Evolutionary conservation across 2,797 vertebrate genomes (phyloP).

Genomic region (Labroides dimidiatus): DNA sequence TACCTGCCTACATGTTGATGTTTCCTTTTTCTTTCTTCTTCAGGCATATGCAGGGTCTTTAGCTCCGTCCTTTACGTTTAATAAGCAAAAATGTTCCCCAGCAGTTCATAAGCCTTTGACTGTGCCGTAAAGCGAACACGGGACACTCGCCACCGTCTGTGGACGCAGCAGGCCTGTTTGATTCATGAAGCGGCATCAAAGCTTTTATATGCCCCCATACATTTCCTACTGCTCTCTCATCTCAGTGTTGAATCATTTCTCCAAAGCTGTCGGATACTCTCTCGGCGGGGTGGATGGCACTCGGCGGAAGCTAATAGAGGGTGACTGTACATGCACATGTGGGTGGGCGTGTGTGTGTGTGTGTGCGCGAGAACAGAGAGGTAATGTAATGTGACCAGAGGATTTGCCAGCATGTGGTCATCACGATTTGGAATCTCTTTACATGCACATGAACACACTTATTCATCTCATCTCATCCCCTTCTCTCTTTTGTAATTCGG

Average conservation of each 20-base stretch:
- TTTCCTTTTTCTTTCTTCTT: neutral
- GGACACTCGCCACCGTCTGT: conserved; percentile 44
- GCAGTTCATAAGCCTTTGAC: conserved; percentile 17
- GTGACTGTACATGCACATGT: conserved; percentile 51
- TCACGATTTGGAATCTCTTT: conserved; percentile 50
- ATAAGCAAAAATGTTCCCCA: conserved; percentile 28
- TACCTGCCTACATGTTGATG: neutral
- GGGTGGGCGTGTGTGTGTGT: conserved; percentile 15
- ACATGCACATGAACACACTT: conserved; percentile 6
- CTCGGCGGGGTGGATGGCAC: conserved; percentile 59
- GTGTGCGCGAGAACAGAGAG: conserved; percentile 26
- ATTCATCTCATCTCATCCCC: conserved; percentile 20
- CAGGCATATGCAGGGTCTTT: neutral
- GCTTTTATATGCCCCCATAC: conserved; percentile 46
- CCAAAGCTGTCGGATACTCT: conserved; percentile 51
- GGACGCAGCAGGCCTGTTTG: conserved; percentile 59
- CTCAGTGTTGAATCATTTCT: conserved; percentile 49
- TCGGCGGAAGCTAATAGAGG: conserved; percentile 68
- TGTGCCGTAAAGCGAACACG: conserved; percentile 28
- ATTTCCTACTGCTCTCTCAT: conserved; percentile 60
- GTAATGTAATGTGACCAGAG: conserved; percentile 63
- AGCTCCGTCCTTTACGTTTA: conserved; percentile 23
- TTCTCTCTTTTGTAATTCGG: conserved; percentile 40
- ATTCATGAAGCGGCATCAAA: conserved; percentile 66
- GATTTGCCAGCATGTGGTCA: conserved; percentile 67